Base-by-base conservation (phyloP, 2,113 vertebrate species). In the Procavia capensis region DNA sequence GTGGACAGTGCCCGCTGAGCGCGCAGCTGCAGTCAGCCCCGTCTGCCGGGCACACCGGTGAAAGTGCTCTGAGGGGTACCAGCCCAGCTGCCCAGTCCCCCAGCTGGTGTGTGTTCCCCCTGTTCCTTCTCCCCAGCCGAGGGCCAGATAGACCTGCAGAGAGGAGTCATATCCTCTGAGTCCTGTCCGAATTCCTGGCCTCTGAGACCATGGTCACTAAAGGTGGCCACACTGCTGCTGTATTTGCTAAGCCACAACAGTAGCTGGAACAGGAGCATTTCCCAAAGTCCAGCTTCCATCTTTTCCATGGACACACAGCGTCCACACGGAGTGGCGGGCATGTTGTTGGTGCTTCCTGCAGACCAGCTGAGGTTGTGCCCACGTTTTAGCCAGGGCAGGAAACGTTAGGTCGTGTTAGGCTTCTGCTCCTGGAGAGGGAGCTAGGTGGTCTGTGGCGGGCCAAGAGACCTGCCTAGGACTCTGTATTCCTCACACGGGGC, bases 351-450 rank as follows among this genome's bases (percentile, higher is more conserved):
- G 22, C 72, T 19, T 31, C 61, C 72, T 0, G 0, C 22, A 16
- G 25, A 14, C 4, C 2, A 1, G 29, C 29, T 0, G 20, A 63
- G 39, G 4, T 2, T 2, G 9, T 0, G 1, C 27, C 2, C 0
- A 0, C 2, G 6, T 0, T 0, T 6, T 36, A 9, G 31, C 19
- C 50, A 16, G 11, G 1, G 31, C 50, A 59, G 57, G 24, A 59
- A 59, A 6, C 19, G 50, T 54, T 54, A 54, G 50, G 11, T 54
- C 50, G 14, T 13, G 14, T 54, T 54, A 13, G 57, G 57, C 24
- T 20, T 59, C 19, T 59, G 57, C 57, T 59, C 20, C 57, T 7
- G 22, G 22, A 59, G 57, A 59, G 64, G 31, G 64, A 68, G 64
- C 3, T n/a, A 13, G 61, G 31, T 5, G 31, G 14, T 3, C 31